phyloP scores from a whole-genome alignment of 2,113 vertebrate species.

The Noctilio leporinus region DNA sequence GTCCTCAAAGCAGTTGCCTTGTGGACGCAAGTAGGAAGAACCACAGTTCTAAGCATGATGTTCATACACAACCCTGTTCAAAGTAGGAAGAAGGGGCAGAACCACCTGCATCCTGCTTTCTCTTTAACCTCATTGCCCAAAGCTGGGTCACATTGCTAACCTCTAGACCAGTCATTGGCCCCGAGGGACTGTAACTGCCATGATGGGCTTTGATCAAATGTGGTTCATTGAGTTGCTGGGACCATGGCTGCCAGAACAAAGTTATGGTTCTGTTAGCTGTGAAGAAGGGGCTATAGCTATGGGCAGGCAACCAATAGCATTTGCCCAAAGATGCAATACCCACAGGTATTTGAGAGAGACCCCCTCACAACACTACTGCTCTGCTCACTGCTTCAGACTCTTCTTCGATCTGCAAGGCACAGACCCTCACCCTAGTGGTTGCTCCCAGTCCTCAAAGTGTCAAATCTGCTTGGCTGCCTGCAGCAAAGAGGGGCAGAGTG shows the following conservation, averaged over 20 bases:
- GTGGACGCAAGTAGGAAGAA: neutral
- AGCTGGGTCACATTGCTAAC: neutral
- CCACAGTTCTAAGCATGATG: neutral
- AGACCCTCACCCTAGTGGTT: neutral
- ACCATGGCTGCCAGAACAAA: neutral
- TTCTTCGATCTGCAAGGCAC: neutral
- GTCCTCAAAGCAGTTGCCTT: neutral
- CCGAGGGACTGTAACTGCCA: neutral
- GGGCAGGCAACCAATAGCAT: neutral
- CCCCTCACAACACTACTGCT: neutral
- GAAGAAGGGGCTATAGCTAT: neutral
- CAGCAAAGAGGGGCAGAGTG: neutral
- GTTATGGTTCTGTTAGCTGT: neutral
- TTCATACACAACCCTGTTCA: neutral
- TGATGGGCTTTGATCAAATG: neutral
- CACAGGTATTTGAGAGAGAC: neutral
- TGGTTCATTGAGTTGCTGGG: neutral
- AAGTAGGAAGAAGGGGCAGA: neutral
- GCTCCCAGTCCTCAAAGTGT: neutral
- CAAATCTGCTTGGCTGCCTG: neutral
- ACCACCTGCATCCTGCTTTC: neutral
- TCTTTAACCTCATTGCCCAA: neutral
- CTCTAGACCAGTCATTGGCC: neutral
- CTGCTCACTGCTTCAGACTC: neutral
- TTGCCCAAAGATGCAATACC: neutral